Evolutionary conservation across 1,140 invertebrate species (phyloP).

Genomic region (Vanessa atalanta): DNA sequence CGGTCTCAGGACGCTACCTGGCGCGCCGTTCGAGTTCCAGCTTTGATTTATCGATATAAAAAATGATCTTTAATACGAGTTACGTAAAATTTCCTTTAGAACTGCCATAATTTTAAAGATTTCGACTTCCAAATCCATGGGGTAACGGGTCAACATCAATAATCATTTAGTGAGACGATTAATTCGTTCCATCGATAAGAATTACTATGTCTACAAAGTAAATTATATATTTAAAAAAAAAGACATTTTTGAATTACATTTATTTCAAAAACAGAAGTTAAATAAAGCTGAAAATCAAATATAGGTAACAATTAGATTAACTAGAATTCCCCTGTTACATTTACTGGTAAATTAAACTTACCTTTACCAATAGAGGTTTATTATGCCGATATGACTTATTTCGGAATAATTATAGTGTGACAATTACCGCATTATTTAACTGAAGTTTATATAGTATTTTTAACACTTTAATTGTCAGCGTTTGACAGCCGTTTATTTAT

Average conservation of each 20-base stretch:
- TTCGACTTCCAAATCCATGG: constrained; percentile 2
- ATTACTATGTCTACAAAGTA: not conserved
- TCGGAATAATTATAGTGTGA: too few species aligned
- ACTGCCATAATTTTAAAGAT: constrained; percentile 11
- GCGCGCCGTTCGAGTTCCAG: constrained; percentile 17
- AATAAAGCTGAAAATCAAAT: not conserved
- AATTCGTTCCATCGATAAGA: not conserved
- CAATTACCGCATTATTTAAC: too few species aligned
- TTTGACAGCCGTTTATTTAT: constrained; percentile 31
- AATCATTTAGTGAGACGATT: constrained; percentile 8
- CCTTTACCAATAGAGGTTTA: too few species aligned
- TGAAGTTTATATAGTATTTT: not conserved
- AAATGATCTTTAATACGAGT: constrained; percentile 38
- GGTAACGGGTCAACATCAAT: not conserved
- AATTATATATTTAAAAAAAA: not conserved
- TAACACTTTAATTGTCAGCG: not conserved
- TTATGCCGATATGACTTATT: too few species aligned
- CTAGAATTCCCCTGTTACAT: too few species aligned
- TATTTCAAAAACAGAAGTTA: not conserved
- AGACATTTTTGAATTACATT: not conserved
- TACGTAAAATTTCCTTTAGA: constrained; percentile 26
- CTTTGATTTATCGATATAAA: constrained; percentile 40
- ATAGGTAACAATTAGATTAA: too few species aligned
- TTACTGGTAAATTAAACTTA: too few species aligned
- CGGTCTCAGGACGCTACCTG: constrained; percentile 19